phyloP scores from a whole-genome alignment of 1,140 invertebrate genomes.

The Drosophila ohnishii region DNA sequence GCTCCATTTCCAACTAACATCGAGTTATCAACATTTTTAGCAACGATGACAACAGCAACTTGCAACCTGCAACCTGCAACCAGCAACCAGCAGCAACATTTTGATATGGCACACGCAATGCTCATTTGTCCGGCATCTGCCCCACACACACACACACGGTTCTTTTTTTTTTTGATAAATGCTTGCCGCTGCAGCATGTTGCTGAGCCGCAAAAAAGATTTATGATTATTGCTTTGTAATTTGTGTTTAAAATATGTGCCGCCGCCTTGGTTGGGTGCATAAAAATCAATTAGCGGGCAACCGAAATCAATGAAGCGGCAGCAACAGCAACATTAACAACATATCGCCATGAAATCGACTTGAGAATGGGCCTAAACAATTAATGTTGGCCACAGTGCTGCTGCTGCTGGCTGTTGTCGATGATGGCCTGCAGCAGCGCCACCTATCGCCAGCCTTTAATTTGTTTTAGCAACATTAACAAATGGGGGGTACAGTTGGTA shows the following conservation, averaged over 20 bases:
- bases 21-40: constrained; percentile 57
- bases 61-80: constrained; percentile 13
- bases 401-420: constrained; percentile 32
- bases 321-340: constrained; percentile 3
- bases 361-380: constrained; percentile 62
- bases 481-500: constrained; percentile 15
- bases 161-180: constrained; percentile 69
- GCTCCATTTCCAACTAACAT: constrained; percentile 52
- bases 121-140: constrained; percentile 68
- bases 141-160: constrained; percentile 20
- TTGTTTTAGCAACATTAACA: constrained; percentile 53
- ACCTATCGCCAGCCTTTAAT: constrained; percentile 71
- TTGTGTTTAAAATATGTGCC: constrained; percentile 81
- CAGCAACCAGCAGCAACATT: constrained; percentile 39
- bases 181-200: constrained; percentile 62
- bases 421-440: constrained; percentile 71
- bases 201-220: constrained; percentile 80
- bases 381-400: constrained; percentile 54
- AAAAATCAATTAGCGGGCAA: constrained; percentile 73
- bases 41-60: constrained; percentile 57
- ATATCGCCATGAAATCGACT: constrained; percentile 20
- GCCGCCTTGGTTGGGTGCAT: constrained; percentile 57
- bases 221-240: constrained; percentile 82
- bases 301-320: constrained; percentile 41
- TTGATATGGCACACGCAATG: constrained; percentile 77